These are phyloP conservation scores for Urechis unicinctus DNA, from an alignment of 2,888 invertebrate genomes.

Conservation along the genomic window DNA sequence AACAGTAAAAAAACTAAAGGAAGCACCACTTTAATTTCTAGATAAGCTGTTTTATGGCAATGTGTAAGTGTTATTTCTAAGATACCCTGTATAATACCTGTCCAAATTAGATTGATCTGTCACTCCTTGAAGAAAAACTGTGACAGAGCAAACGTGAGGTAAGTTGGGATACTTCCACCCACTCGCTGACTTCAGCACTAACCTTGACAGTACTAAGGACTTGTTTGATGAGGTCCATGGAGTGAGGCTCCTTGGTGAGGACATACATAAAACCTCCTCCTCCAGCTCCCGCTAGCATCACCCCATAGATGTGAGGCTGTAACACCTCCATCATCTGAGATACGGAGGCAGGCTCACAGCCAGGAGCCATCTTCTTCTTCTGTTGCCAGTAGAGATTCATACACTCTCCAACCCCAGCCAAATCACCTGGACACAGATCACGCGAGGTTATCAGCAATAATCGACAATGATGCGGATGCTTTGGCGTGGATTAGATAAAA, in stretches of 20 bases:
- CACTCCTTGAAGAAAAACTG: no score
- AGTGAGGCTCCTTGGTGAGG: constrained; percentile 35
- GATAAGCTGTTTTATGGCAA: background rate
- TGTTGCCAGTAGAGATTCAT: constrained; percentile 48
- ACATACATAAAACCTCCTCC: constrained; percentile 51
- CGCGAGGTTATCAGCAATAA: background rate
- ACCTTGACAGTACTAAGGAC: constrained; percentile 7
- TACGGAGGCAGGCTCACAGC: constrained; percentile 48
- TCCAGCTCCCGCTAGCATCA: constrained; percentile 50
- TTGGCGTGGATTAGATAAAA: background rate
- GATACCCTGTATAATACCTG: no score
- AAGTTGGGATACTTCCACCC: no score
- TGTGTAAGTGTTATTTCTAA: no score
- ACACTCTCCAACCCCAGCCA: constrained; percentile 40
- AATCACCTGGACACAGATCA: constrained; percentile 45
- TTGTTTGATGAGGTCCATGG: background rate
- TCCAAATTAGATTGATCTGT: no score
- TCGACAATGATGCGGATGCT: background rate
- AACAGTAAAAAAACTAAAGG: no score
- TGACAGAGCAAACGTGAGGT: no score
- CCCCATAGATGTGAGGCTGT: constrained; percentile 37
- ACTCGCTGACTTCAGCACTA: no score
- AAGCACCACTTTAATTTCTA: no score
- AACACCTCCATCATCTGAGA: constrained; percentile 38
- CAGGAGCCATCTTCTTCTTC: constrained; percentile 52